Evolutionary conservation across 2,797 vertebrate genomes (phyloP), one percentile per base, ranked within the genome.

Genomic region (Notolepis coatsorum): DNA sequence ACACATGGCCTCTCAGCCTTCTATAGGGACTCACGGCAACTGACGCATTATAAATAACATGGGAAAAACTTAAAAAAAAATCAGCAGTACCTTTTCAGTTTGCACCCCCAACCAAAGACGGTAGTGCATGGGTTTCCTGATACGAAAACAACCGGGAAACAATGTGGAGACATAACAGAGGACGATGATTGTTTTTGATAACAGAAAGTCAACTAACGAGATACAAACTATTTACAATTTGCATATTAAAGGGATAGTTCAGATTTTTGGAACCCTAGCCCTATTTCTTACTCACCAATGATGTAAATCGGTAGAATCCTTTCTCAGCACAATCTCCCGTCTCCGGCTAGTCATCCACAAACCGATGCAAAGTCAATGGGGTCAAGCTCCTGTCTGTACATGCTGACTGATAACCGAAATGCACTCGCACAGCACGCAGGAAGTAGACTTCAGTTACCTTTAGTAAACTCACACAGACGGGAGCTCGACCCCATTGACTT

Each of bases 211-310:
- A 74, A 33, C 38, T 48, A 53, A 41, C 61, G 67, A 52, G 46
- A 63, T 75, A 69, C 59, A 71, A 79, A 78, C 56, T 71, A 81
- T 66, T 66, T 75, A 80, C 41, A 76, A 47, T 41, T 84, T 84
- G 71, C 78, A 88, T 82, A 88, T 80, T 54, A 43, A 76, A 55
- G n/a, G n/a, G n/a, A n/a, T n/a, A n/a, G n/a, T n/a, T n/a, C n/a
- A n/a, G n/a, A n/a, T n/a, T n/a, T n/a, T n/a, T n/a, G n/a, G n/a
- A n/a, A n/a, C n/a, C n/a, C n/a, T n/a, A n/a, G n/a, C n/a, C n/a
- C n/a, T n/a, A n/a, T n/a, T n/a, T n/a, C n/a, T n/a, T n/a, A n/a
- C n/a, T n/a, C n/a, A n/a, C n/a, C n/a, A n/a, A n/a, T n/a, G n/a
- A n/a, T n/a, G n/a, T n/a, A n/a, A n/a, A n/a, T n/a, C n/a, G n/a